Percentiles rank a stretch among this genome's conserved stretches.
These are phyloP conservation scores for Paradisaea rubra DNA, from an alignment of 2,113 vertebrate species.

Conservation along the genomic window DNA sequence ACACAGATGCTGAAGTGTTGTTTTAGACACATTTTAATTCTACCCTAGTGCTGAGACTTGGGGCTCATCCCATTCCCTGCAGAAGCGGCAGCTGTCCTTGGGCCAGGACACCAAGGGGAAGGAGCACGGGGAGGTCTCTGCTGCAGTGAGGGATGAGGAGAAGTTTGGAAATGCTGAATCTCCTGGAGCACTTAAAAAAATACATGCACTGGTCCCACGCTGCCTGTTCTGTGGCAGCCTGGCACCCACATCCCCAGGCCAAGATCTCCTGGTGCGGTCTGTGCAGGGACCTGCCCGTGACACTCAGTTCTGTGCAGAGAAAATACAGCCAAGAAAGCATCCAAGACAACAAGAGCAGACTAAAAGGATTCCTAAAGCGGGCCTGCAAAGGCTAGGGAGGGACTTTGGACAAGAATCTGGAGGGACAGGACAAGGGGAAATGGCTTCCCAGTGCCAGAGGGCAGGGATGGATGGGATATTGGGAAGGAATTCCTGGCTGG, in stretches of 20 bases:
- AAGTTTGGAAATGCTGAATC: neutral
- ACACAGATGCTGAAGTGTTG: accelerated
- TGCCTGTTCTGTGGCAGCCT: neutral
- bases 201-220: accelerated
- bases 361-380: neutral
- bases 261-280: neutral
- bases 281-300: accelerated
- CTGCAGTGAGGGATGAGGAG: neutral
- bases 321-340: accelerated
- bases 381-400: neutral
- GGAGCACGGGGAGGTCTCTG: neutral
- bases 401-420: neutral
- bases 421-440: neutral
- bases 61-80: neutral
- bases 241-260: accelerated
- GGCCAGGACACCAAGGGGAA: accelerated
- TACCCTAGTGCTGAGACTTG: neutral
- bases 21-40: accelerated
- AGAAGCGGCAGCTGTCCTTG: accelerated
- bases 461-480: neutral
- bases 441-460: neutral
- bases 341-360: neutral
- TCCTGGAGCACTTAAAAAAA: neutral
- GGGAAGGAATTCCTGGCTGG: neutral
- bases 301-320: accelerated